Evolutionary conservation across 2,113 vertebrate genomes (phyloP), one percentile per base, ranked within the genome.

Genomic region (Pholis gunnellus): DNA sequence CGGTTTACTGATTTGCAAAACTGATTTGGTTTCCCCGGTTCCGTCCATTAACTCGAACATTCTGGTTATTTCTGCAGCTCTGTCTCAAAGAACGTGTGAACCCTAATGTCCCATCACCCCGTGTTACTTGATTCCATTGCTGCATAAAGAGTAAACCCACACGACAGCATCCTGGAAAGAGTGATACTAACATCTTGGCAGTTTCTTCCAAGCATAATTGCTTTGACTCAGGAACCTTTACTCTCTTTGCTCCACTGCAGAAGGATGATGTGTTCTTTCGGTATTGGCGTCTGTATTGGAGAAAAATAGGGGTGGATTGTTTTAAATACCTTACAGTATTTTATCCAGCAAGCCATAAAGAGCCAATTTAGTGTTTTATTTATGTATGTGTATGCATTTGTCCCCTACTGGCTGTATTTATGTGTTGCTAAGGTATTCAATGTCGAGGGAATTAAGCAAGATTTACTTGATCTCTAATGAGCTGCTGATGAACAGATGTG

Each of bases 401-500:
- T 78, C 15, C 1, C 29, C 3, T 8, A 42, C 67, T 60, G 22
- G 59, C 61, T 68, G 34, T 61, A 59, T 22, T 18, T 50, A 5
- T 72, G 22, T 74, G 63, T 69, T 75, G 27, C 18, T 61, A 29
- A 50, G 29, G 3, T 59, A 42, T 67, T 79, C 27, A 10, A 2
- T 72, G 18, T 74, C 40, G 8, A 48, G 48, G 50, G 38, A 66
- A 27, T 81, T 20, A 67, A 20, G 48, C 44, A 70, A 18, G 0
- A 64, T 65, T 82, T 59, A 46, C 17, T 34, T 74, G 54, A 20
- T 34, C 9, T 64, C 14, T 5, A 36, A 74, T 42, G 27, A 77
- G 63, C 61, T 65, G 25, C 61, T 65, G 42, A 73, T 34, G 65
- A 64, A 60, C 76, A 78, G 63, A 80, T 86, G 72, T 88, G 76